phyloP scores from a whole-genome alignment of 2,797 vertebrate species.

The Orientallactaga sibirica region DNA sequence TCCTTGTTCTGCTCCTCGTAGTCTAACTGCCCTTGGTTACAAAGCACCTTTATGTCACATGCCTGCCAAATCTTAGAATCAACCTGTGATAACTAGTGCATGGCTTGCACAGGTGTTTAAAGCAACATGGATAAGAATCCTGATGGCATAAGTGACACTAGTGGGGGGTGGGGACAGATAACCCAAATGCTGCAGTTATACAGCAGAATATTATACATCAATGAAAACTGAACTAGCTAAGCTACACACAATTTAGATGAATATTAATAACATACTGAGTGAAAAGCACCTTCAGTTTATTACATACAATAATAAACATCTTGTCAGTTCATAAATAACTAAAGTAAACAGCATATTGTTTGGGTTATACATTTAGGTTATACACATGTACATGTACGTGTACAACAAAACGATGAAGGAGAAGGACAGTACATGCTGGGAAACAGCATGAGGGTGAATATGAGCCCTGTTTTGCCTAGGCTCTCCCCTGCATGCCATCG shows the following conservation, averaged over 20 bases:
- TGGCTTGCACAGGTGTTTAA: background rate
- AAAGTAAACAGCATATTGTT: background rate
- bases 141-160: background rate
- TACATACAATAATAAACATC: background rate
- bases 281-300: background rate
- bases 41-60: background rate
- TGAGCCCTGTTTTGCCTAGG: background rate
- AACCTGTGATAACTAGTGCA: background rate
- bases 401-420: background rate
- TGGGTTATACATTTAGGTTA: background rate
- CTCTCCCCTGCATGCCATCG: background rate
- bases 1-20: background rate
- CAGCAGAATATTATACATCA: background rate
- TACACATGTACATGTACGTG: background rate
- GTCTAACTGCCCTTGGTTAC: background rate
- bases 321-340: background rate
- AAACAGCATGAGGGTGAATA: background rate
- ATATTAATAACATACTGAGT: background rate
- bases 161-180: background rate
- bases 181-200: background rate
- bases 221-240: background rate
- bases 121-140: background rate
- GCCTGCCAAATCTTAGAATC: background rate
- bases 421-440: background rate
- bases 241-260: background rate